Evolutionary conservation across 2,797 vertebrate species (phyloP).

Genomic region (Adelosebastes latens): DNA sequence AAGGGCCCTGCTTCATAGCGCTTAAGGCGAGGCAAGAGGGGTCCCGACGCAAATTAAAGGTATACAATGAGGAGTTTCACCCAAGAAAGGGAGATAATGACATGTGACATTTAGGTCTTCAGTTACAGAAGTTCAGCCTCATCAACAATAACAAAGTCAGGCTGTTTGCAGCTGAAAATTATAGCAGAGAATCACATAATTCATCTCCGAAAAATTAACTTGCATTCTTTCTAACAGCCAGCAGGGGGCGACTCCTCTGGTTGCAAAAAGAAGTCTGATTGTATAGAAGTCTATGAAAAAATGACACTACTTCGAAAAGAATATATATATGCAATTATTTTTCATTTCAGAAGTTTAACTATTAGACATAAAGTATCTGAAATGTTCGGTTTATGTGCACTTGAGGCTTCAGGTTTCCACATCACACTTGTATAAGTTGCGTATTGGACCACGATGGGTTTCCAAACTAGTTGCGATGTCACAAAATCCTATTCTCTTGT

Average conservation of each 20-base stretch:
- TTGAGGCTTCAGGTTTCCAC: neutral
- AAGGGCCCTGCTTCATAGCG: neutral
- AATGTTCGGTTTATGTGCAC: neutral
- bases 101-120: neutral
- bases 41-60: conserved; percentile 12
- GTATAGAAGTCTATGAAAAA: too few relatives aligned
- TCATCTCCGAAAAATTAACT: neutral
- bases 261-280: too few relatives aligned
- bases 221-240: too few relatives aligned
- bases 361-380: neutral
- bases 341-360: neutral
- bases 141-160: neutral
- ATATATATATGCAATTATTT: neutral
- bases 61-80: neutral
- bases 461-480: neutral
- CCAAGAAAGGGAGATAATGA: neutral
- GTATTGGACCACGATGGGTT: too few relatives aligned
- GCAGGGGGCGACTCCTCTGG: too few relatives aligned
- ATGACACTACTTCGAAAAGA: neutral
- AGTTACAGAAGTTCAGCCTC: neutral
- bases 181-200: neutral
- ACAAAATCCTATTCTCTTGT: neutral
- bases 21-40: neutral
- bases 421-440: neutral
- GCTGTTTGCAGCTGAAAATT: neutral